These are phyloP conservation scores for Cordilura impudica DNA, from an alignment of 2,888 invertebrate genomes.

Conservation along the genomic window DNA sequence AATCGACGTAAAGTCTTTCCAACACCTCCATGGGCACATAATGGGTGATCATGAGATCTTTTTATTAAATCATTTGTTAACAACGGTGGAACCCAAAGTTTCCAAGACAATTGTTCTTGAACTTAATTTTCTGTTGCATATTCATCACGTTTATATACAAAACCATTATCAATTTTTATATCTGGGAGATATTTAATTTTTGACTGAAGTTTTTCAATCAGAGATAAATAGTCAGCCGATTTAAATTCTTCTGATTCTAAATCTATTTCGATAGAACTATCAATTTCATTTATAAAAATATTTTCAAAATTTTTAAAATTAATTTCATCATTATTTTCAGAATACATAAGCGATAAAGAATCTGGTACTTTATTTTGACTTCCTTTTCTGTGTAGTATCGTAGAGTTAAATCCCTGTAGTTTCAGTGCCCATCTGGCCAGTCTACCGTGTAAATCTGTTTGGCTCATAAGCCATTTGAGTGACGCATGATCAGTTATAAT, in stretches of 20 bases:
- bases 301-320: background rate
- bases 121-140: background rate
- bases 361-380: slow-evolving; percentile 3
- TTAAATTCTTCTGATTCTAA: background rate
- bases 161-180: slow-evolving; percentile 2
- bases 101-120: slow-evolving; percentile 33
- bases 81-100: slow-evolving; percentile 20
- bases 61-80: background rate
- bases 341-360: background rate
- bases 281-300: background rate
- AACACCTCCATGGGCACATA: background rate
- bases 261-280: background rate
- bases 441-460: slow-evolving; percentile 1
- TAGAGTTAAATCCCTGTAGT: too few relatives aligned
- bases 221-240: slow-evolving; percentile 8
- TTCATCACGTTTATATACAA: slow-evolving; percentile 17
- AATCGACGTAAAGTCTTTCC: background rate
- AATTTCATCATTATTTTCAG: background rate
- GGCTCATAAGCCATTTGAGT: slow-evolving; percentile 23
- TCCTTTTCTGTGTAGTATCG: background rate
- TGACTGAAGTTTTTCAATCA: slow-evolving; percentile 1
- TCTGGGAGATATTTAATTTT: background rate
- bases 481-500: too few relatives aligned
- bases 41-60: background rate
- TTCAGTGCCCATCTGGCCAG: background rate